These are phyloP conservation scores for Tangara arthus DNA, from an alignment of 2,797 vertebrate genomes.

Conservation along the genomic window DNA sequence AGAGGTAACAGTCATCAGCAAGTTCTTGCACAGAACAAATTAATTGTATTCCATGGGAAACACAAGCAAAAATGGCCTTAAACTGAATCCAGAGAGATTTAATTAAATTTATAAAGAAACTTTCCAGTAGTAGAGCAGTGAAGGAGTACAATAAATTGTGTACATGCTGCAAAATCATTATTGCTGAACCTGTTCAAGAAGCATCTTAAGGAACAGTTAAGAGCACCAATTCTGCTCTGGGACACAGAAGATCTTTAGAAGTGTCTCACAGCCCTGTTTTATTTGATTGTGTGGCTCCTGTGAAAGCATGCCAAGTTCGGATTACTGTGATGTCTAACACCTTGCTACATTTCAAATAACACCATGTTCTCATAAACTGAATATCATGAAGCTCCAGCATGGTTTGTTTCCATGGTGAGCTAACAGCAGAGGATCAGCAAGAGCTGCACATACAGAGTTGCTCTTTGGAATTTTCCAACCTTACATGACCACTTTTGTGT, in stretches of 20 bases:
- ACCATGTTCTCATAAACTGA: conserved; percentile 50
- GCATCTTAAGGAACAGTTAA: neutral
- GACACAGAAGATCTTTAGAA: neutral
- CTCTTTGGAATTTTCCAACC: conserved; percentile 21
- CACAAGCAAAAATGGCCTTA: neutral
- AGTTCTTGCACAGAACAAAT: neutral
- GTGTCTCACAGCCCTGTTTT: neutral
- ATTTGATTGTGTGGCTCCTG: neutral
- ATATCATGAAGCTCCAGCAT: neutral
- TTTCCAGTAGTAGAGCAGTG: neutral
- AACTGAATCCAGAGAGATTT: neutral
- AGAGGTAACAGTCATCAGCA: neutral
- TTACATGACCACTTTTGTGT: neutral
- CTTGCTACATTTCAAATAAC: conserved; percentile 57
- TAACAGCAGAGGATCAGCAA: conserved; percentile 19
- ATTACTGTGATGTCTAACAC: conserved; percentile 50
- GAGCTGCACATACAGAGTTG: neutral
- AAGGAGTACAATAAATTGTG: neutral
- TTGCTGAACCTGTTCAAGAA: neutral
- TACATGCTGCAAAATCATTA: neutral
- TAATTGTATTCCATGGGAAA: neutral
- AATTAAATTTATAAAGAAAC: neutral
- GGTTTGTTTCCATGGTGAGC: conserved; percentile 51
- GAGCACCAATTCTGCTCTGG: neutral
- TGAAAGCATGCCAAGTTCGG: neutral